Base-by-base conservation (phyloP, 2,888 invertebrate genomes). In the Protodeltote pygarga region DNA sequence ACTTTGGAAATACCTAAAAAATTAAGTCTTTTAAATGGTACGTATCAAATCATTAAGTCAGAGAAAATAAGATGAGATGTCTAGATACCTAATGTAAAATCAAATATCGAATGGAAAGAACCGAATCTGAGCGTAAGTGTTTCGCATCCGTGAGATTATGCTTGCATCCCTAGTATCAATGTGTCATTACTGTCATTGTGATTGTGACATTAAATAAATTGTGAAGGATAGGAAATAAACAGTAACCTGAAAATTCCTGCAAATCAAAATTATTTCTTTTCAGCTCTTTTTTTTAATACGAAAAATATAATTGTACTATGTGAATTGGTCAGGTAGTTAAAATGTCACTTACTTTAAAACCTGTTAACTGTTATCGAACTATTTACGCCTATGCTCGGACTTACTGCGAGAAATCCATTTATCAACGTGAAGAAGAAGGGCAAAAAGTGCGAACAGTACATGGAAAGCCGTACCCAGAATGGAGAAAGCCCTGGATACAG, bases 401-500 rank as follows among this genome's bases (percentile, higher is more conserved):
- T 55, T 90, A 88, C 60, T 82, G 81, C 62, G 82, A 86, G 16
- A 90, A 89, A 65, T 79, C 85, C 0, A 79, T 81, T 52, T 90
- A 91, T 60, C 81, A 90, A 42, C 75, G 75, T 16, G 65, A 86
- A 57, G 91, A 91, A 75, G 87, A 85, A 50, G 85, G 86, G 4
- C 57, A 59, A 17, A 77, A 85, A 38, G 74, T 81, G 17, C 80
- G 83, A 10, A 63, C 58, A 25, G 77, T 88, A 0, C 71, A 85
- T 35, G 92, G 90, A 3, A 84, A 93, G 70, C 77, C 80, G 27
- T 93, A 93, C 48, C 81, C 94, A 19, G 85, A 93, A 32, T 95
- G 95, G 95, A 88, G 95, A n/a, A 93, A 89, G 31, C 93, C 94
- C 0, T 93, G 93, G 86, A 92, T 93, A 37, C 85, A 95, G 42